phyloP scores from a whole-genome alignment of 2,113 vertebrate species.

The Cranoglanis bouderius region DNA sequence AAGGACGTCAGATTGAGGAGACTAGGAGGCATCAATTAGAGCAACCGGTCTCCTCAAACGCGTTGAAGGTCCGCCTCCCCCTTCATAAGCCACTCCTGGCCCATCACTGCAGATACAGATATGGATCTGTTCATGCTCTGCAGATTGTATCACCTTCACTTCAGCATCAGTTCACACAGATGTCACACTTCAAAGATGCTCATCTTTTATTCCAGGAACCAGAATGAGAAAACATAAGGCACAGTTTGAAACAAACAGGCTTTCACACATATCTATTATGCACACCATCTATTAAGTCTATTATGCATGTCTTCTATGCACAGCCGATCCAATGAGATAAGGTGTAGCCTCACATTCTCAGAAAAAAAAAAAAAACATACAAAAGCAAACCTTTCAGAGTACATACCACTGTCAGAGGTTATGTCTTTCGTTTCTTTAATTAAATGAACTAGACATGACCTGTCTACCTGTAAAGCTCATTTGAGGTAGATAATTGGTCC shows the following conservation, averaged over 20 bases:
- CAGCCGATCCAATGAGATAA: not conserved
- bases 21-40: conserved; percentile 20
- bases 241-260: not conserved
- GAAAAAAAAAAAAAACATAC: not conserved
- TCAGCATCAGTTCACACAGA: conserved; percentile 19
- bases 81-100: conserved; percentile 3
- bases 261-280: not conserved
- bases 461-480: not conserved
- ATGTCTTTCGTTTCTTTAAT: not conserved
- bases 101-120: not conserved
- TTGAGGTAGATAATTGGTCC: not conserved
- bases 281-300: too few species aligned
- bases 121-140: conserved; percentile 27
- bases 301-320: too few species aligned
- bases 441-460: not conserved
- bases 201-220: not conserved
- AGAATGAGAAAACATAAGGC: not conserved
- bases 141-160: conserved; percentile 23
- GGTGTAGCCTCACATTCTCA: not conserved
- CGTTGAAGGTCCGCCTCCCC: not conserved
- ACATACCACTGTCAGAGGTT: not conserved
- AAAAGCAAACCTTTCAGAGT: not conserved
- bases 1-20: conserved; percentile 16
- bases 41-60: not conserved
- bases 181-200: not conserved